These are phyloP conservation scores for Irena cyanogastra DNA, from an alignment of 2,113 vertebrate species.

Conservation along the genomic window DNA sequence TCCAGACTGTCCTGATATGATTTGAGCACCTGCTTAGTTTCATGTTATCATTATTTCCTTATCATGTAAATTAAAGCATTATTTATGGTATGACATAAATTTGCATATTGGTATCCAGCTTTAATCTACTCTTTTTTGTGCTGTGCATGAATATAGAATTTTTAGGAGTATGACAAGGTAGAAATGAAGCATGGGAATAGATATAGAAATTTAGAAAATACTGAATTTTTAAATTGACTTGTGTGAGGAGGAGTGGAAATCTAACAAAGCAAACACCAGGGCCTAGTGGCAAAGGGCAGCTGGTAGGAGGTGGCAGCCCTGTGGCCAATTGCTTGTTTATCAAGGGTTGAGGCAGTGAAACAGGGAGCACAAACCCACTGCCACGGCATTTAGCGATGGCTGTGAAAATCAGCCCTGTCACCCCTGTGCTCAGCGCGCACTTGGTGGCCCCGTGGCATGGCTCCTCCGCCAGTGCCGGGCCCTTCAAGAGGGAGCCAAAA, in stretches of 20 bases:
- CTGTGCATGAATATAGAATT: not conserved
- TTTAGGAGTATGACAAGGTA: not conserved
- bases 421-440: constrained; percentile 19
- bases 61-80: accelerated
- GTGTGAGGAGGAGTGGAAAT: not conserved
- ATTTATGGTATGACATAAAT: not conserved
- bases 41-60: not conserved
- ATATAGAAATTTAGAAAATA: not conserved
- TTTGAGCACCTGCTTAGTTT: not conserved
- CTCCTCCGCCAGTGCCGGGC: constrained; percentile 41
- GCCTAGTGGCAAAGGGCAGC: not conserved
- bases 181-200: not conserved
- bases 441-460: not conserved
- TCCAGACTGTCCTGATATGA: not conserved
- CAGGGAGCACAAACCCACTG: constrained; percentile 38
- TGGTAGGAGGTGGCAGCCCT: not conserved
- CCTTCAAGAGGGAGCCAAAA: constrained; percentile 70
- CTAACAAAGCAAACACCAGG: not conserved
- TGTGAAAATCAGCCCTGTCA: constrained; percentile 57
- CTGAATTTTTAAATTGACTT: not conserved
- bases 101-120: accelerated
- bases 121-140: not conserved
- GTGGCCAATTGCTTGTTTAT: constrained; percentile 33
- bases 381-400: constrained; percentile 20
- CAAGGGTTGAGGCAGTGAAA: constrained; percentile 15